Percentiles rank a stretch among this genome's conserved stretches.
Evolutionary conservation across 2,797 vertebrate species (phyloP).

Genomic region (Diplodus sargus): DNA sequence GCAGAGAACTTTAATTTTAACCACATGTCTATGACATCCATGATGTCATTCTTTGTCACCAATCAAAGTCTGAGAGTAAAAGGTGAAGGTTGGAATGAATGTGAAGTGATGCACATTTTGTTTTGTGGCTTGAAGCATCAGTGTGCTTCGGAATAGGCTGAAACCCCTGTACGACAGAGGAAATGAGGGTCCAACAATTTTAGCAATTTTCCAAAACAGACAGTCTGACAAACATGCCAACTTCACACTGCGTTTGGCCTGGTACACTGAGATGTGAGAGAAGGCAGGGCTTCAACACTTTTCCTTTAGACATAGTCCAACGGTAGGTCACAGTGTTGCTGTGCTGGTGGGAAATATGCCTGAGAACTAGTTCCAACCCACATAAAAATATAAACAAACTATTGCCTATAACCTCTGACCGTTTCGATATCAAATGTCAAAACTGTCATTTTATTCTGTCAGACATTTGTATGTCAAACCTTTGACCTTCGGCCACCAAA

Average conservation of each 20-base stretch:
- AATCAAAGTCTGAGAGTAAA: background rate
- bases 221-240: background rate
- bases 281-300: background rate
- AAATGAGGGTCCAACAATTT: background rate
- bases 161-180: background rate
- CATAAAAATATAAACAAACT: no score
- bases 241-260: no score
- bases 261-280: background rate
- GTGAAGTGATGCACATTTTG: background rate
- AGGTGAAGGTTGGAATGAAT: background rate
- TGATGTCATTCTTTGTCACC: constrained; percentile 4
- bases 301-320: background rate
- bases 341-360: no score
- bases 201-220: background rate
- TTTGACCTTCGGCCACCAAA: no score
- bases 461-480: no score
- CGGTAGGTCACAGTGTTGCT: background rate
- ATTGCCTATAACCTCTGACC: no score
- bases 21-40: background rate
- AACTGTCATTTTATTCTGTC: no score
- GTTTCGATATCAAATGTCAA: no score
- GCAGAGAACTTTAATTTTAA: constrained; percentile 1
- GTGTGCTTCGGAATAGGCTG: background rate
- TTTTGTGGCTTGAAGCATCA: background rate
- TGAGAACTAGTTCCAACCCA: no score